Evolutionary conservation across 2,797 vertebrate species (phyloP).

Genomic region (Fringilla coelebs): DNA sequence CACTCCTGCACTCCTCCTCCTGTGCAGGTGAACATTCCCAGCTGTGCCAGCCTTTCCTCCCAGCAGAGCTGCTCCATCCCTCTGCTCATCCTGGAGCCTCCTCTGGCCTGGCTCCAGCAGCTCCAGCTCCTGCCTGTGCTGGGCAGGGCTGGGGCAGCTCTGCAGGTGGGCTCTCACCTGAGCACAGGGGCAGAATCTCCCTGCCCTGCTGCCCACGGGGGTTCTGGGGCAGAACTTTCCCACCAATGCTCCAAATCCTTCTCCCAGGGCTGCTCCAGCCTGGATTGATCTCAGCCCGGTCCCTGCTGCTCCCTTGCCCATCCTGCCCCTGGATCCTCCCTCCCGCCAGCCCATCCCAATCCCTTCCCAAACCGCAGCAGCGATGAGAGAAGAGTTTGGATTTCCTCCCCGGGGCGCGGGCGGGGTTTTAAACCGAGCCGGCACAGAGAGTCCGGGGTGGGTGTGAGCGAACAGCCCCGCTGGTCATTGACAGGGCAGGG

Average conservation of each 20-base stretch:
- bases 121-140: neutral
- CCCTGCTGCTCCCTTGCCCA: neutral
- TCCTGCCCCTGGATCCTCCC: neutral
- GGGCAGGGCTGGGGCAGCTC: neutral
- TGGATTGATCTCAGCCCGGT: accelerated
- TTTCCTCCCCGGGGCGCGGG: neutral
- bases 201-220: neutral
- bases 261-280: neutral
- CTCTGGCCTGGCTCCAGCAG: neutral
- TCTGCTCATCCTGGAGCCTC: neutral
- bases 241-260: neutral
- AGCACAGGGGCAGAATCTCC: neutral
- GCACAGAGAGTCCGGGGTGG: neutral
- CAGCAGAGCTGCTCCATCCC: neutral
- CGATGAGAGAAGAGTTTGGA: neutral
- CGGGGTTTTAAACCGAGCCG: neutral
- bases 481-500: neutral
- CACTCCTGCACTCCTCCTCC: neutral
- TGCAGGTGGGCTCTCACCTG: neutral
- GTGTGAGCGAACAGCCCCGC: neutral
- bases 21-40: neutral
- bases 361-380: neutral
- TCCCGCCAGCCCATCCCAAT: neutral
- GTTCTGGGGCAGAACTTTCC: neutral
- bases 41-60: neutral